A percentile compares a stretch with the other conserved stretches of the same genome.
Conservation (phyloP, 1,140 invertebrate genomes). For the Neoseiulus cucumeris region DNA sequence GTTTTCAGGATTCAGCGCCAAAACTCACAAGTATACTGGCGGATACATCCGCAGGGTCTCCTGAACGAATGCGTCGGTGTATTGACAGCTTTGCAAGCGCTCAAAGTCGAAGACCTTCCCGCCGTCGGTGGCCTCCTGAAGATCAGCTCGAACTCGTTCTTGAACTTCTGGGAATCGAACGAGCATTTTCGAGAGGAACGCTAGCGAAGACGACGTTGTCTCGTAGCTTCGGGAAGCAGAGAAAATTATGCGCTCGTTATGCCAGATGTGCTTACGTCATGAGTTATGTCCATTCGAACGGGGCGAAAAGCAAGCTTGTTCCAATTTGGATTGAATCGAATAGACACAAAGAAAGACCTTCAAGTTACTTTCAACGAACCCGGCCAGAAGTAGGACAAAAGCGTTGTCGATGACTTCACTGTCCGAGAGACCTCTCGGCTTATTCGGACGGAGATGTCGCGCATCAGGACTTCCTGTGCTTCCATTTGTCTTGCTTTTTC, state of each 20-base stretch:
- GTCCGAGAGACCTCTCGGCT: too few relatives aligned
- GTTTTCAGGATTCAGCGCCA: background rate
- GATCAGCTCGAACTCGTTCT: slow-evolving; percentile 28
- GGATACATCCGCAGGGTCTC: slow-evolving; percentile 1
- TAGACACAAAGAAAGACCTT: too few relatives aligned
- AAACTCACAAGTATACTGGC: background rate
- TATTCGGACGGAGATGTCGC: too few relatives aligned
- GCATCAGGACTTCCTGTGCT: too few relatives aligned
- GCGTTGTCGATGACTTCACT: too few relatives aligned
- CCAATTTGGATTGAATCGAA: too few relatives aligned
- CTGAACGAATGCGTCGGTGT: background rate
- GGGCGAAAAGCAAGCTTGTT: too few relatives aligned
- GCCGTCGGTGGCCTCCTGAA: background rate
- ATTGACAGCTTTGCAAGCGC: background rate
- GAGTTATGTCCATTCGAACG: too few relatives aligned
- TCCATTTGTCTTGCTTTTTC: too few relatives aligned
- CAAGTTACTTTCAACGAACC: too few relatives aligned
- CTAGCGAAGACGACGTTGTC: slow-evolving; percentile 31
- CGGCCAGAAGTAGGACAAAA: too few relatives aligned
- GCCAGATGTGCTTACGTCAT: too few relatives aligned
- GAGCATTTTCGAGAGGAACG: slow-evolving; percentile 30
- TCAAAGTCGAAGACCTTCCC: background rate
- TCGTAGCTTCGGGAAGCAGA: slow-evolving; percentile 21
- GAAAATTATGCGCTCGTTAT: background rate
- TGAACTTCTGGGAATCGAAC: slow-evolving; percentile 31